These are phyloP conservation scores for Notiomystis cincta DNA, from an alignment of 2,113 vertebrate species.

Conservation along the genomic window DNA sequence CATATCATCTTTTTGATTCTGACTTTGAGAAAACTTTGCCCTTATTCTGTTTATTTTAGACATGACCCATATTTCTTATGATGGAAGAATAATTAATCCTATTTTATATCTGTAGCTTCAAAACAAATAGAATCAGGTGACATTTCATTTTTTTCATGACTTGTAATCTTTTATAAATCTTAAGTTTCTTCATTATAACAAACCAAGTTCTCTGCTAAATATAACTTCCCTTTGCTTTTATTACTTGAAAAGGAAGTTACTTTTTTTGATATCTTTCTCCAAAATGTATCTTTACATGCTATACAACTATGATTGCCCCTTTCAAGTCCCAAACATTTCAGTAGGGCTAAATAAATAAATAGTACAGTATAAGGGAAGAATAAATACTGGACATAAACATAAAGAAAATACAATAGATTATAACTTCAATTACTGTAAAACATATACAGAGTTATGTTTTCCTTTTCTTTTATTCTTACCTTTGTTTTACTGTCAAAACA, in stretches of 20 bases:
- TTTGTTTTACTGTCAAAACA: constrained; percentile 86
- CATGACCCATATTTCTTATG: neutral
- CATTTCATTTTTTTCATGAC: neutral
- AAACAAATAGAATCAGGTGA: neutral
- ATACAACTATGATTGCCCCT: neutral
- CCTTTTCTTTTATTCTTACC: constrained; percentile 64
- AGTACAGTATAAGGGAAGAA: neutral
- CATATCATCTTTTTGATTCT: neutral
- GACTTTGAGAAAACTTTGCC: neutral
- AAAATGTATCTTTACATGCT: neutral
- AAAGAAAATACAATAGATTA: neutral
- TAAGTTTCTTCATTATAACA: neutral
- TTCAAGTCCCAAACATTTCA: neutral
- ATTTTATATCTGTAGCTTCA: neutral
- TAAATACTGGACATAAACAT: neutral
- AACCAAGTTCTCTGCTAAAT: neutral
- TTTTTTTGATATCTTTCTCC: neutral
- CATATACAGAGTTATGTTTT: neutral
- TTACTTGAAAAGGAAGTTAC: neutral
- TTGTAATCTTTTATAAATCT: neutral
- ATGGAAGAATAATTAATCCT: neutral
- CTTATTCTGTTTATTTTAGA: neutral
- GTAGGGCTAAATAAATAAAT: neutral
- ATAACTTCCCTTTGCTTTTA: neutral
- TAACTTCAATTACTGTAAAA: neutral